Percentiles rank a stretch among this genome's conserved stretches.
These are phyloP conservation scores for Resseliella maxima DNA, from an alignment of 2,888 invertebrate genomes.

Conservation along the genomic window DNA sequence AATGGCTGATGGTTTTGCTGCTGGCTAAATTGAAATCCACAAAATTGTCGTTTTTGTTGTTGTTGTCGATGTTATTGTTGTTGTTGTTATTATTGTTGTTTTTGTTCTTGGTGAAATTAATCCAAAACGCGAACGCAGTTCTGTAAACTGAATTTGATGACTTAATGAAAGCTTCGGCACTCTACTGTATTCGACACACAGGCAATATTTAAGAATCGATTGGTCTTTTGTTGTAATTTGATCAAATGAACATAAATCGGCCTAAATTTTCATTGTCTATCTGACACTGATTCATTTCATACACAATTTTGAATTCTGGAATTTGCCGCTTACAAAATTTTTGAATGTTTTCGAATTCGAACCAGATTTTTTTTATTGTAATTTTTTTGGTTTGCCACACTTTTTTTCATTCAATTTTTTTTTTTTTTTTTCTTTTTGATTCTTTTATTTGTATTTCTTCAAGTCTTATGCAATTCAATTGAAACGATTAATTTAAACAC, in stretches of 20 bases:
- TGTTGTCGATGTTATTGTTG: too few relatives aligned
- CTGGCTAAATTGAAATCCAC: not conserved
- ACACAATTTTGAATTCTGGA: not conserved
- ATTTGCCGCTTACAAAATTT: not conserved
- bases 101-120: not conserved
- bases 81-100: too few relatives aligned
- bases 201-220: not conserved
- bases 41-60: too few relatives aligned
- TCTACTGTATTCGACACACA: not conserved
- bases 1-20: not conserved
- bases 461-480: conserved; percentile 10
- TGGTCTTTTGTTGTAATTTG: not conserved
- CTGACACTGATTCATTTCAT: not conserved
- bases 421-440: not conserved
- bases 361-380: not conserved
- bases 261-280: not conserved
- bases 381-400: not conserved
- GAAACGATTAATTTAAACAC: not conserved
- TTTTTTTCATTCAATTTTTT: not conserved
- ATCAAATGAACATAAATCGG: not conserved
- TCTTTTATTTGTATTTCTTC: not conserved
- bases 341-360: not conserved
- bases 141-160: not conserved
- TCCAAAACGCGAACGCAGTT: not conserved
- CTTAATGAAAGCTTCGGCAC: not conserved